These are phyloP conservation scores for Plotosus lineatus DNA, from an alignment of 2,113 vertebrate genomes.

Conservation along the genomic window DNA sequence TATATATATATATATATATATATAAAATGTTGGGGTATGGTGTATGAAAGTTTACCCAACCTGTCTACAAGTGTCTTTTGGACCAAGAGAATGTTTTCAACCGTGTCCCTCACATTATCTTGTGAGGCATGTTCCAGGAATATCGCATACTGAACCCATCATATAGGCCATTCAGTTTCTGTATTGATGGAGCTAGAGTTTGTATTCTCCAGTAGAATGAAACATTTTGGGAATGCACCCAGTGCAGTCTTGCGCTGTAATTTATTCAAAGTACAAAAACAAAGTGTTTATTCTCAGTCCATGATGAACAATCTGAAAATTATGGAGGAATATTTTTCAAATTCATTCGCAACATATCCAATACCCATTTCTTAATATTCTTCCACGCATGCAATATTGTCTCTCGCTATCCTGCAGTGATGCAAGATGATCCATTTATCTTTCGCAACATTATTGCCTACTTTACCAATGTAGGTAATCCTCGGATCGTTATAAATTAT, in stretches of 20 bases:
- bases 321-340: not conserved
- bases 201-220: no score
- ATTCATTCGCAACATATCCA: not conserved
- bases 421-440: conserved; percentile 13
- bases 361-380: not conserved
- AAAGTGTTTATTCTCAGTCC: not conserved
- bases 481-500: not conserved
- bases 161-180: no score
- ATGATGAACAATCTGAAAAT: not conserved
- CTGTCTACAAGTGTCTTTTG: no score
- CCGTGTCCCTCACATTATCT: no score
- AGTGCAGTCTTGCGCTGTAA: not conserved
- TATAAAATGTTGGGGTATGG: no score
- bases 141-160: no score
- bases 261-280: not conserved
- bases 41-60: no score
- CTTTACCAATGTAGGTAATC: not conserved
- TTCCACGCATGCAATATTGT: not conserved
- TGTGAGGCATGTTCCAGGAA: no score
- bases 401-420: not conserved
- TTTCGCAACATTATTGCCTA: not conserved
- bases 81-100: no score
- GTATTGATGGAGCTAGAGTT: no score
- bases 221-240: not conserved
- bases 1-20: no score